Conservation (phyloP, 1,140 invertebrate genomes). For the Halesus radiatus region DNA sequence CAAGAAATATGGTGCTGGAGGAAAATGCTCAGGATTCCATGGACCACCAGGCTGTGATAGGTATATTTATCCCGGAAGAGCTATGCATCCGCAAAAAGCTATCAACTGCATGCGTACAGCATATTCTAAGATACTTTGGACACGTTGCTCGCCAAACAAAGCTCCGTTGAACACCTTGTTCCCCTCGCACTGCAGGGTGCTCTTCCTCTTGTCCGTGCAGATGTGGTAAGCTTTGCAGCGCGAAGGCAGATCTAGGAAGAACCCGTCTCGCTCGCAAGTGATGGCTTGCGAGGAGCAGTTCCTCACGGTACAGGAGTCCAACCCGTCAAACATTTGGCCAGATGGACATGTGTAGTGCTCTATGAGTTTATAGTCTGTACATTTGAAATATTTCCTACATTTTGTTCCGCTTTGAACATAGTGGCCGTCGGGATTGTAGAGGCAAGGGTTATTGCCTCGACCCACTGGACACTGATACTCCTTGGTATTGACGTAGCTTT, state of each 20-base stretch:
- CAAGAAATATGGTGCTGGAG: too few species aligned
- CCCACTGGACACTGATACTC: constrained; percentile 62
- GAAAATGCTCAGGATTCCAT: too few species aligned
- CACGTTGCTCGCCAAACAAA: too few species aligned
- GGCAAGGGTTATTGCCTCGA: constrained; percentile 57
- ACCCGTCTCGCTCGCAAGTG: constrained; percentile 68
- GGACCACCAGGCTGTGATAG: too few species aligned
- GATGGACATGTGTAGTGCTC: constrained; percentile 63
- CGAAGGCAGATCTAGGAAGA: constrained; percentile 68
- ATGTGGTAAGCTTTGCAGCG: constrained; percentile 72
- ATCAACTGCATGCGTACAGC: too few species aligned
- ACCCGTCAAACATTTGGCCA: constrained; percentile 67
- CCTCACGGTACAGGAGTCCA: constrained; percentile 53
- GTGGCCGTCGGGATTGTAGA: constrained; percentile 59
- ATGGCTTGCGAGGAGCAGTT: constrained; percentile 46
- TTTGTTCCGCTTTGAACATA: constrained; percentile 66
- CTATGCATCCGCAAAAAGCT: too few species aligned
- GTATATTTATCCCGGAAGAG: too few species aligned
- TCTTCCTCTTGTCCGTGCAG: constrained; percentile 67
- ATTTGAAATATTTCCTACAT: constrained; percentile 72
- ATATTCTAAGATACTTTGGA: too few species aligned
- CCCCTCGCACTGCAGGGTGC: constrained; percentile 62
- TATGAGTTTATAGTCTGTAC: constrained; percentile 63
- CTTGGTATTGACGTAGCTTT: constrained; percentile 65
- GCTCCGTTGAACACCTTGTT: constrained; percentile 69